phyloP scores from a whole-genome alignment of 2,113 vertebrate species.

The Vimba vimba region DNA sequence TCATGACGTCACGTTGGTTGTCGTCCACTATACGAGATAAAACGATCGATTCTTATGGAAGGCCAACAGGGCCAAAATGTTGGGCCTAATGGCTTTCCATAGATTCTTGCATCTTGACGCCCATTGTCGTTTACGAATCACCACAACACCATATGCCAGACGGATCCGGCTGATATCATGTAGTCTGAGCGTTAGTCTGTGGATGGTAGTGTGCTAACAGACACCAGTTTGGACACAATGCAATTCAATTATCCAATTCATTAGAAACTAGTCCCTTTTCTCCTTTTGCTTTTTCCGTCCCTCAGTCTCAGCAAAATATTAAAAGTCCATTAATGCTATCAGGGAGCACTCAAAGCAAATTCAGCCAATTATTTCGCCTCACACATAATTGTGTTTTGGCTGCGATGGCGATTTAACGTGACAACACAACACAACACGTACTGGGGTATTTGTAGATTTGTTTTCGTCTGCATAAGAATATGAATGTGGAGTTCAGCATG shows the following conservation, averaged over 20 bases:
- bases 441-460: not conserved
- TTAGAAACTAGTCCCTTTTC: conserved; percentile 44
- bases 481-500: not conserved
- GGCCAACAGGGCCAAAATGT: no score
- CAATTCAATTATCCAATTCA: conserved; percentile 36
- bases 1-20: no score
- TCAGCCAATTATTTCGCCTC: conserved; percentile 35
- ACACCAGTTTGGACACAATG: not conserved
- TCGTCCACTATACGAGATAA: no score
- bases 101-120: no score
- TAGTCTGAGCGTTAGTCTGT: no score
- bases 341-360: conserved; percentile 32
- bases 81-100: no score
- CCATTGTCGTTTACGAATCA: no score
- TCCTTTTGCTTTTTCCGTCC: conserved; percentile 26
- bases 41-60: no score
- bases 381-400: conserved; percentile 37
- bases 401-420: conserved; percentile 17
- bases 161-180: no score
- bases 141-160: no score
- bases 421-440: not conserved
- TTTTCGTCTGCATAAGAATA: conserved; percentile 2
- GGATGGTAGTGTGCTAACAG: not conserved
- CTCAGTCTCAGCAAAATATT: conserved; percentile 40
- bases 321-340: conserved; percentile 47